Base-by-base conservation (phyloP, 1,140 invertebrate species). In the Dreissena polymorpha region DNA sequence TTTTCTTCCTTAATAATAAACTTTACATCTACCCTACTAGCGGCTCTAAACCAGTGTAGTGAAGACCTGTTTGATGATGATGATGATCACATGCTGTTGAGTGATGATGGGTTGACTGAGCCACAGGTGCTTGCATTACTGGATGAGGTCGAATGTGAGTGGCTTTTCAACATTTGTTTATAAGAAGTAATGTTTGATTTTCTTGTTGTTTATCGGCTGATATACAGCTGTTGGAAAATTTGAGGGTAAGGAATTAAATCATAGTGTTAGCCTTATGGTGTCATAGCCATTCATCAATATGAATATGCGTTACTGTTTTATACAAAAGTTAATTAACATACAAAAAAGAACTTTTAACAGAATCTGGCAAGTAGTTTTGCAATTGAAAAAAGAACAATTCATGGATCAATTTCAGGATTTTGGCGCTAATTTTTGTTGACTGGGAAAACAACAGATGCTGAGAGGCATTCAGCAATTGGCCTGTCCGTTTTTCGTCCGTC, bases 131-230 rank as follows among this genome's bases (percentile, higher is more conserved):
- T 89, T 8, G 89, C 89, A 16, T 65, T 89, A 64, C 67, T 90
- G 27, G 89, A 90, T 29, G 57, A 85, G 25, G 86, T 87, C 18
- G 89, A 90, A 85, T 71, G 89, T 90, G 84, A 88, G 89, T 85
- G 57, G 51, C 3, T 23, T 23, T 3, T 3, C 16, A n/a, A n/a
- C 57, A n/a, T 60, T 60, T 6, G 21, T 60, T 2, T 60, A 60
- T n/a, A 60, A 60, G 2, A 60, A 60, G 53, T 12, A 55, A 55
- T 55, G n/a, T 60, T 60, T 18, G 10, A 23, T 18, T 18, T 60
- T 5, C 2, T 60, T 6, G 2, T 60, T 60, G 2, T 60, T 18
- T 18, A n/a, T 18, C 12, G 21, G 21, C 16, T n/a, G 57, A 60
- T 60, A 23, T 23, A n/a, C 21, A 18, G 16, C 57, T 6, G 10